phyloP scores from a whole-genome alignment of 2,888 invertebrate genomes.

The Sphinx pinastri region DNA sequence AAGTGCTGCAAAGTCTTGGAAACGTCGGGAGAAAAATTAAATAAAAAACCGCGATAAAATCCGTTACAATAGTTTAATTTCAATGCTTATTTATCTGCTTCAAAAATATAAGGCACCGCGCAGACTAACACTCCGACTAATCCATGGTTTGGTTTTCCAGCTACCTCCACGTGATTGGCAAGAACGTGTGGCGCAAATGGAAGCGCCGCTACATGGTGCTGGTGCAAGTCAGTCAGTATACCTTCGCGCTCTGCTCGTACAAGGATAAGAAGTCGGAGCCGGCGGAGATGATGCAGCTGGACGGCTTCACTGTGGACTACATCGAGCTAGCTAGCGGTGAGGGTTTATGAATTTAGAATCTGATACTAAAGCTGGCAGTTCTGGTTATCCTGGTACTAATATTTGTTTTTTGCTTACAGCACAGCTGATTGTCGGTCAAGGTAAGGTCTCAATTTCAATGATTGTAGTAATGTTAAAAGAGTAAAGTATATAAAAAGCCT shows the following conservation, averaged over 20 bases:
- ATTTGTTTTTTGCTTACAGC: constrained; percentile 82
- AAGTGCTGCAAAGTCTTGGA: too few species aligned
- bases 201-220: constrained; percentile 99
- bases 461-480: too few species aligned
- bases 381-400: neutral
- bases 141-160: constrained; percentile 67
- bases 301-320: constrained; percentile 99
- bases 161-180: constrained; percentile 95
- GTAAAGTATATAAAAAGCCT: too few species aligned
- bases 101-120: too few species aligned
- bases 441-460: constrained; percentile 71
- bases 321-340: constrained; percentile 97
- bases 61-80: too few species aligned
- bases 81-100: too few species aligned
- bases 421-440: constrained; percentile 96
- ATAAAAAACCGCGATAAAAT: too few species aligned
- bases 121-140: neutral
- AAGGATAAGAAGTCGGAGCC: constrained; percentile 99
- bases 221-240: constrained; percentile 99
- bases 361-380: too few species aligned
- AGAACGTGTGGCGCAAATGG: constrained; percentile 99
- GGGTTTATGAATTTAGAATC: constrained; percentile 38
- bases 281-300: constrained; percentile 99
- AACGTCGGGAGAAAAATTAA: too few species aligned
- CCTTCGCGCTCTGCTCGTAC: constrained; percentile 99